These are phyloP conservation scores for Vanessa tameamea DNA, from an alignment of 1,140 invertebrate species.

Conservation along the genomic window DNA sequence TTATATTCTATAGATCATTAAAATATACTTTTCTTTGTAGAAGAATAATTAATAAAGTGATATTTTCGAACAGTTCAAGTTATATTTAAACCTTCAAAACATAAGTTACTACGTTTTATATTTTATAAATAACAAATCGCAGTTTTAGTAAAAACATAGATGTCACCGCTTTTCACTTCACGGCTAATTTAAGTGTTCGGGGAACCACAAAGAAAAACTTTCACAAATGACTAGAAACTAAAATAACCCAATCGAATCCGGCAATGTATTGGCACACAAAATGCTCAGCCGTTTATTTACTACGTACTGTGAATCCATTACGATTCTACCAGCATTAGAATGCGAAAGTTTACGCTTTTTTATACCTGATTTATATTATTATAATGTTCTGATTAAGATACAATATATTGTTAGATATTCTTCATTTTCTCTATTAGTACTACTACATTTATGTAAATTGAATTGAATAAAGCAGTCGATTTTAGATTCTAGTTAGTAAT, in stretches of 20 bases:
- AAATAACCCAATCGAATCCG: conserved; percentile 25
- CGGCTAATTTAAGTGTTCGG: conserved; percentile 50
- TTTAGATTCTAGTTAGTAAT: no score
- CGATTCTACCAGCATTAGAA: neutral
- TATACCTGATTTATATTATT: no score
- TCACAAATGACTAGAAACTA: conserved; percentile 45
- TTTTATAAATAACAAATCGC: conserved; percentile 12
- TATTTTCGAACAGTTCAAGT: neutral
- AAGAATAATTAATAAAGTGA: neutral
- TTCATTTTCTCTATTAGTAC: no score
- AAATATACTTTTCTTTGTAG: no score
- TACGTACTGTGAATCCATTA: conserved; percentile 1
- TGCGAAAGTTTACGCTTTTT: neutral
- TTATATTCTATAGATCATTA: no score
- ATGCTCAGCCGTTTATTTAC: conserved; percentile 9
- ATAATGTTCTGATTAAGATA: neutral
- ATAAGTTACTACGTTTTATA: neutral
- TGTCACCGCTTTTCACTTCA: conserved; percentile 49
- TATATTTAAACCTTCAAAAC: neutral
- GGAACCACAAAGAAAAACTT: conserved; percentile 49
- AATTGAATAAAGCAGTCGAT: no score
- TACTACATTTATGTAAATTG: no score
- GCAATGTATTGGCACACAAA: conserved; percentile 28
- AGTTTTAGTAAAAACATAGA: conserved; percentile 22
- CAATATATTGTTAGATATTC: no score